Evolutionary conservation across 2,113 vertebrate species (phyloP).

Genomic region (Variabilichromis moorii): DNA sequence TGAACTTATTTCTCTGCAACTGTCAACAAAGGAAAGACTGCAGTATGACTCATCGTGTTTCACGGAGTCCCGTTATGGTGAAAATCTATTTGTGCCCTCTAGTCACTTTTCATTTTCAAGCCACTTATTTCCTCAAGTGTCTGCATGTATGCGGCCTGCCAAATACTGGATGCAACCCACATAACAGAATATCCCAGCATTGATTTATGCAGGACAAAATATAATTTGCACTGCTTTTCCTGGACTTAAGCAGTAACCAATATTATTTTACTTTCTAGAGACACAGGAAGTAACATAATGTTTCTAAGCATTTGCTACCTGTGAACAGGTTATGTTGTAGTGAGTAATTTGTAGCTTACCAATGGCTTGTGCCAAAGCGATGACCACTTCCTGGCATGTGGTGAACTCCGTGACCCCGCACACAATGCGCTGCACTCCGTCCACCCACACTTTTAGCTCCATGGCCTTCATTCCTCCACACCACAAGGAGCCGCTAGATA

Average conservation of each 20-base stretch:
- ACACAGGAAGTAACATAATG: neutral
- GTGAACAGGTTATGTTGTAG: neutral
- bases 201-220: neutral
- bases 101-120: constrained; percentile 47
- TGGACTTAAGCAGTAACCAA: neutral
- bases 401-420: constrained; percentile 95
- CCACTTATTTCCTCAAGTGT: constrained; percentile 26
- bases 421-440: constrained; percentile 93
- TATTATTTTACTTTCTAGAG: neutral
- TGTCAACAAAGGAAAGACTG: constrained; percentile 27
- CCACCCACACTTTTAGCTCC: constrained; percentile 99
- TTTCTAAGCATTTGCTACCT: neutral
- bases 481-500: constrained; percentile 6
- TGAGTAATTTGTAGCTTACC: constrained; percentile 67
- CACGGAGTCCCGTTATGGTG: neutral
- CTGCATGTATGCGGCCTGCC: neutral
- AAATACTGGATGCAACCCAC: neutral
- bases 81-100: constrained; percentile 30
- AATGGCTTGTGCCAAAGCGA: constrained; percentile 96
- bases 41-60: constrained; percentile 40
- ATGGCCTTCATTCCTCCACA: constrained; percentile 74
- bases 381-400: constrained; percentile 96
- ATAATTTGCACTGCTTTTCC: neutral
- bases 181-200: neutral
- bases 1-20: neutral